Evolutionary conservation across 1,140 invertebrate species (phyloP).

Genomic region (Orchestia grillus): DNA sequence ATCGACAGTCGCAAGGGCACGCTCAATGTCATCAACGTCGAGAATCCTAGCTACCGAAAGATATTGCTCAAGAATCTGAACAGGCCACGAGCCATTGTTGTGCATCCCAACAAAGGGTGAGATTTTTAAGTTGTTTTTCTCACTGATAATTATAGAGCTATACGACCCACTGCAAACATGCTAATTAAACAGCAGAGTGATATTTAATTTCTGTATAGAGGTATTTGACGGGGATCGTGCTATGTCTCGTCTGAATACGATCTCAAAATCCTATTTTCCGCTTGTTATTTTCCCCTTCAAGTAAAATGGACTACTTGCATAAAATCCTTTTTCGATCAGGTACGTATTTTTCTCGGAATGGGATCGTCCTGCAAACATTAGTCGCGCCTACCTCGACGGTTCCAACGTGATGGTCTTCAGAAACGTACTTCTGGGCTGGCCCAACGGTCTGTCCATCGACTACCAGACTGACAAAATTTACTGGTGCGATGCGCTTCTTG

Average conservation of each 20-base stretch:
- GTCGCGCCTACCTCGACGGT: slow-evolving; percentile 89
- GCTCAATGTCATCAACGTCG: slow-evolving; percentile 90
- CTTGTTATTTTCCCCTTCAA: not conserved
- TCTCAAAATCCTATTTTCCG: not conserved
- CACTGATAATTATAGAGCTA: not conserved
- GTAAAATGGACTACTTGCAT: not conserved
- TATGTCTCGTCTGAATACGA: not conserved
- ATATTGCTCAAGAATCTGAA: slow-evolving; percentile 90
- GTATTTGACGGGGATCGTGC: not conserved
- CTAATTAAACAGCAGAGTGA: not conserved
- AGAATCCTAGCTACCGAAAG: slow-evolving; percentile 85
- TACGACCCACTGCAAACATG: not conserved
- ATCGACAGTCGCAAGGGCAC: slow-evolving; percentile 97
- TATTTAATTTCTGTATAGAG: not conserved
- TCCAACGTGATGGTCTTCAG: slow-evolving; percentile 88
- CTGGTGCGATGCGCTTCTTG: slow-evolving; percentile 95
- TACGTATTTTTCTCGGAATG: slow-evolving; percentile 96
- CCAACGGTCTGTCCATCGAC: slow-evolving; percentile 94
- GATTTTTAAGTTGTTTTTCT: slow-evolving; percentile 58
- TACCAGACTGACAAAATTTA: slow-evolving; percentile 88
- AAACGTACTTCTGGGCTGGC: slow-evolving; percentile 94
- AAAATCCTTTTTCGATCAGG: slow-evolving; percentile 66
- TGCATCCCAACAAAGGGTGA: slow-evolving; percentile 92
- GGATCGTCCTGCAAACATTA: slow-evolving; percentile 96
- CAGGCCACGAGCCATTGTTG: slow-evolving; percentile 92